Base-by-base conservation (phyloP, 1,140 invertebrate genomes). In the Macrobrachium rosenbergii region DNA sequence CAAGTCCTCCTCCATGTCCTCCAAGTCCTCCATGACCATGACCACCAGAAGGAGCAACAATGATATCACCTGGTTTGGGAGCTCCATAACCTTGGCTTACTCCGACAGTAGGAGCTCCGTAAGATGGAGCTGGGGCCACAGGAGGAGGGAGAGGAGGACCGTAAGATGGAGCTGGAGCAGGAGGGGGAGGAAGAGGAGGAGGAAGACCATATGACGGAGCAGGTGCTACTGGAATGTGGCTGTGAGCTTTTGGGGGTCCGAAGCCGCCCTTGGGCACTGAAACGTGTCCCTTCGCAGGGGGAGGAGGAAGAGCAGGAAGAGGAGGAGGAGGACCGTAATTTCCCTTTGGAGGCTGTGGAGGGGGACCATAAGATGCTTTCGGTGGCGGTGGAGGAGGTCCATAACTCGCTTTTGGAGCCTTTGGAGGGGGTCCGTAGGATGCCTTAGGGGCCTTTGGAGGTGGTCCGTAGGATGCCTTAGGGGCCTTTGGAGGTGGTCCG, bases 81-180 rank as follows among this genome's bases (percentile, higher is more conserved):
- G 28, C 28, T 37, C 28, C 28, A 3, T 37, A 8, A n/a, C n/a
- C n/a, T n/a, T n/a, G n/a, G n/a, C n/a, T n/a, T n/a, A n/a, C n/a
- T n/a, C n/a, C n/a, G n/a, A n/a, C n/a, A 19, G 82, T 21, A 58
- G 82, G 19, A 59, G n/a, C 45, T 67, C 72, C 82, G 23, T 60
- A 76, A 43, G 21, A 60, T 11, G 72, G 82, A 14, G n/a, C 12
- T 6, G 82, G 82, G 63, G 82, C 58, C 58, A 63, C 76, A 76
- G 5, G 52, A 23, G 77, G 77, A 23, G 58, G 77, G 8, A 69
- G 82, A 17, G 72, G 67, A 12, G 67, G 77, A 12, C 17, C 77
- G 28, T 79, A 79, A n/a, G 77, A 60, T 2, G 72, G 23, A 17
- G 23, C 43, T 11, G 72, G 72, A 37, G 59, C 17, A 23, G 52